These are phyloP conservation scores for Opisthocomus hoazin DNA, from an alignment of 2,113 vertebrate genomes.

Conservation along the genomic window DNA sequence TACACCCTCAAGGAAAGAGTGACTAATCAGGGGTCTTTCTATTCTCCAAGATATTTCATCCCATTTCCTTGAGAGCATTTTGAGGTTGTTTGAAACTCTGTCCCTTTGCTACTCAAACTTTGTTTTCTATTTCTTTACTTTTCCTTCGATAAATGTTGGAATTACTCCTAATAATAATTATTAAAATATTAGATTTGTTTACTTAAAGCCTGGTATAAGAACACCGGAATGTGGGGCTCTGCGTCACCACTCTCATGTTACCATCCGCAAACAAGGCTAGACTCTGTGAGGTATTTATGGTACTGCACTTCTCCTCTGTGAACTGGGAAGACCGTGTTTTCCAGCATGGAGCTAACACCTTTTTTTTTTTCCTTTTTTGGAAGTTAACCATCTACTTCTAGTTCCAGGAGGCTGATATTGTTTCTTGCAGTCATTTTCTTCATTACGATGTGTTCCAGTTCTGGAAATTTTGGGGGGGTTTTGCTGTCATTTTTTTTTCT, in stretches of 20 bases:
- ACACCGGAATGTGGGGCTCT: neutral
- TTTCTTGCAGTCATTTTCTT: neutral
- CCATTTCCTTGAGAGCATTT: neutral
- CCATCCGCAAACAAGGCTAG: neutral
- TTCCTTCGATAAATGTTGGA: neutral
- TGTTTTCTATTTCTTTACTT: neutral
- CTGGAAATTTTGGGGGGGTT: too few relatives aligned
- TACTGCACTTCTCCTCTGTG: neutral
- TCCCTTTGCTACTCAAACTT: neutral
- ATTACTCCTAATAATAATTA: neutral
- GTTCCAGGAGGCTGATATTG: neutral
- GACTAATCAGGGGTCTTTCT: neutral
- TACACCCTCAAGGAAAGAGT: neutral
- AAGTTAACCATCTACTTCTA: neutral
- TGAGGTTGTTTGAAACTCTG: neutral
- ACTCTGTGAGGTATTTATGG: neutral
- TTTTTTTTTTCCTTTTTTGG: too few relatives aligned
- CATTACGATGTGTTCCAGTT: neutral
- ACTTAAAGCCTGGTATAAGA: neutral
- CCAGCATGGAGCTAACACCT: neutral
- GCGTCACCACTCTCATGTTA: neutral
- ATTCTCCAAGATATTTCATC: neutral
- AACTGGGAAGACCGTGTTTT: neutral
- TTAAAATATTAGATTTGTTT: neutral
- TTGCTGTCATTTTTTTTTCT: too few relatives aligned